Percentiles rank a stretch among this genome's conserved stretches.
Evolutionary conservation across 2,113 vertebrate species (phyloP).

Genomic region (Aleadryas rufinucha): DNA sequence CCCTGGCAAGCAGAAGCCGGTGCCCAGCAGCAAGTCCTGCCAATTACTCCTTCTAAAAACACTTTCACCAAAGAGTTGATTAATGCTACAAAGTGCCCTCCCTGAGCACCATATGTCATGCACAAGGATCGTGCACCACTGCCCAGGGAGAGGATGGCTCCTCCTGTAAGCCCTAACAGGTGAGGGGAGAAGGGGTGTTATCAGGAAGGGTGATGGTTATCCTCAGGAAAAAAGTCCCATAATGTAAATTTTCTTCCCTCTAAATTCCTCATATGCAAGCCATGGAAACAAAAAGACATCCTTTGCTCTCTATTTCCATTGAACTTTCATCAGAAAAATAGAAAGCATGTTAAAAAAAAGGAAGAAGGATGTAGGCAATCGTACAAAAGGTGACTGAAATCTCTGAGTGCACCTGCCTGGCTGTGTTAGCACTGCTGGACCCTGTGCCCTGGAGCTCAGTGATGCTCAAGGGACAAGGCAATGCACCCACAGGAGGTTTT

Average conservation of each 20-base stretch:
- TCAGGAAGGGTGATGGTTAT: background rate
- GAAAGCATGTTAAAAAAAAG: background rate
- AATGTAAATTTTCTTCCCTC: background rate
- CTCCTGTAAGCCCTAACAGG: accelerated
- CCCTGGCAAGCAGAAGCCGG: accelerated
- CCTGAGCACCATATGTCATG: accelerated
- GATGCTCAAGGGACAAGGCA: accelerated
- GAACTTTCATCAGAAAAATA: background rate
- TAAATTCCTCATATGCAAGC: background rate
- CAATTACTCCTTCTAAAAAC: background rate
- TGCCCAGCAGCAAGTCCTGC: background rate
- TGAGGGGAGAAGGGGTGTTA: background rate
- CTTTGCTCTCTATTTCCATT: background rate
- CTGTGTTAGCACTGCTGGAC: background rate
- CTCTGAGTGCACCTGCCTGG: accelerated
- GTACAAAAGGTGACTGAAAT: background rate
- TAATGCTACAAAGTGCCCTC: background rate
- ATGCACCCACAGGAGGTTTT: accelerated
- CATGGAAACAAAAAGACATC: background rate
- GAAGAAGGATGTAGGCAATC: background rate
- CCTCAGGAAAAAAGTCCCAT: background rate
- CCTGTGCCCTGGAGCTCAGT: background rate
- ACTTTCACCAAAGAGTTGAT: background rate
- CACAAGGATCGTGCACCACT: background rate
- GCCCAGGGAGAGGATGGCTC: background rate